Evolutionary conservation across 2,888 invertebrate species (phyloP), one percentile per base, ranked within the genome.

Genomic region (Apamea crenata): DNA sequence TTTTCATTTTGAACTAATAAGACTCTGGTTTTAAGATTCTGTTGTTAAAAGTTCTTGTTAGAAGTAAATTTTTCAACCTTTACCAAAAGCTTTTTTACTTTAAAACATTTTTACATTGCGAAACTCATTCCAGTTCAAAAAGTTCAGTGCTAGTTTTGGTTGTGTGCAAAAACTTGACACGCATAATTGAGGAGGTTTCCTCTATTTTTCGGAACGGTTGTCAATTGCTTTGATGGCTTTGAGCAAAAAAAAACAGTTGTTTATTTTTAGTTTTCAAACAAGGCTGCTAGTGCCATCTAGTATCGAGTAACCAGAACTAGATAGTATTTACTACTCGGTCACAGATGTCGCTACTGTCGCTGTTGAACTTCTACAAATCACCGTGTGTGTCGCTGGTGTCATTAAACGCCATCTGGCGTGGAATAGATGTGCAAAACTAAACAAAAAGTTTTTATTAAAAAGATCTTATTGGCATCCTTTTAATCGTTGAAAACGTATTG

Each of bases 401-500:
- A 12, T 74, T 44, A 1, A n/a, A 53, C 63, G 93, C 81, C 92
- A 92, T 93, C 95, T 94, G 85, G 85, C 76, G 88, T 76, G 67
- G 90, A 94, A 88, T 94, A 95, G 95, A 82, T 40, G 18, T 36
- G 7, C 36, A 14, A 53, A 70, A 12, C 1, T n/a, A 44, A 70
- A 16, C 21, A 10, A 74, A 72, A 66, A 29, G 10, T 40, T 61
- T 21, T 29, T 32, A 29, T 36, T 1, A 4, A 40, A 56, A 12
- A 12, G 0, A 16, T 36, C 4, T 1, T 36, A 66, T n/a, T 40
- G 1, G 18, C 1, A 50, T 2, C 18, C 8, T n/a, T 63, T 10
- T 21, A 16, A 8, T 69, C 7, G 14, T 40, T n/a, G 12, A n/a
- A 44, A 53, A 32, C 16, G 6, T 18, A 50, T n/a, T n/a, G 16